Percentiles rank a stretch among this genome's conserved stretches.
Evolutionary conservation across 2,888 invertebrate genomes (phyloP).

Genomic region (Drosophila nr. fundita): DNA sequence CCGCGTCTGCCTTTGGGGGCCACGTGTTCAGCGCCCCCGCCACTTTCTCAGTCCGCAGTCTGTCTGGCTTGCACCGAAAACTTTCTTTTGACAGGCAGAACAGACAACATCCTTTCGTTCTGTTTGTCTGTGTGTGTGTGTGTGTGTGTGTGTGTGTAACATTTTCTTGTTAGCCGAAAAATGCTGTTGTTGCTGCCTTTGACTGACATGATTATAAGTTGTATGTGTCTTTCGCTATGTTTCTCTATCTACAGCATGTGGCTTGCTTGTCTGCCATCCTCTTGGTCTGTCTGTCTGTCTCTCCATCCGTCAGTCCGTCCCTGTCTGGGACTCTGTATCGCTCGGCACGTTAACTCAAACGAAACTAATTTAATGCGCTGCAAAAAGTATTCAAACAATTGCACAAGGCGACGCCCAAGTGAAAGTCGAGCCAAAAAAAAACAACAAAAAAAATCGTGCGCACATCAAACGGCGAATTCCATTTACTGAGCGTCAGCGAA

Average conservation of each 20-base stretch:
- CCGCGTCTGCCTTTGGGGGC: slow-evolving; percentile 5
- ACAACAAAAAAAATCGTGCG: slow-evolving; percentile 34
- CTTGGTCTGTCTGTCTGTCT: slow-evolving; percentile 22
- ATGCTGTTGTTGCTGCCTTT: slow-evolving; percentile 70
- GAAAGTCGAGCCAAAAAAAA: slow-evolving; percentile 52
- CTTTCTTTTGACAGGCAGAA: slow-evolving; percentile 54
- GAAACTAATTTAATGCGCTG: slow-evolving; percentile 82
- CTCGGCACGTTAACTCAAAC: slow-evolving; percentile 81
- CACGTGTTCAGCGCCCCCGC: neutral
- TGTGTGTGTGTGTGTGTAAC: slow-evolving; percentile 19
- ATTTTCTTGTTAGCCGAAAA: slow-evolving; percentile 66
- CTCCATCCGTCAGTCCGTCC: slow-evolving; percentile 16
- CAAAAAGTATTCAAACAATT: slow-evolving; percentile 81
- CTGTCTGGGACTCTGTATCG: slow-evolving; percentile 40
- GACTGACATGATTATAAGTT: slow-evolving; percentile 82
- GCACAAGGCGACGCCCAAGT: slow-evolving; percentile 79
- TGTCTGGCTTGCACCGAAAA: slow-evolving; percentile 48
- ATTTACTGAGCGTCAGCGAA: slow-evolving; percentile 70
- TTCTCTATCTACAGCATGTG: slow-evolving; percentile 40
- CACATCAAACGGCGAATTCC: slow-evolving; percentile 81
- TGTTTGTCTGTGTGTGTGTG: neutral
- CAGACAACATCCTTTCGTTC: slow-evolving; percentile 41
- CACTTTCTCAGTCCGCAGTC: neutral
- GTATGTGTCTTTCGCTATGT: slow-evolving; percentile 46
- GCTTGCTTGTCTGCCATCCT: slow-evolving; percentile 17